Evolutionary conservation across 1,140 invertebrate genomes (phyloP).

Genomic region (Homalodisca vitripennis): DNA sequence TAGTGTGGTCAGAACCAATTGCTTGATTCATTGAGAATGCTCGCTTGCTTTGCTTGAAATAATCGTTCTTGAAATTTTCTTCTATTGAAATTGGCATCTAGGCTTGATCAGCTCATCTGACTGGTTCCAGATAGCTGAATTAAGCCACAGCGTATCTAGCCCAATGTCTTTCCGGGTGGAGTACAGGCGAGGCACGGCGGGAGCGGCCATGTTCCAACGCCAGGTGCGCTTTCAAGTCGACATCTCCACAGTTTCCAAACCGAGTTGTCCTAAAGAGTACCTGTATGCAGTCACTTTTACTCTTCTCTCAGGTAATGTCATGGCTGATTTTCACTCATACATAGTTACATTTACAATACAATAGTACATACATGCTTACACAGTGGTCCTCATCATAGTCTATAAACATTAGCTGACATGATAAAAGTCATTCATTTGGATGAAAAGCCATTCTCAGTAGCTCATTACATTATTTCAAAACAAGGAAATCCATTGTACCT

Average conservation of each 20-base stretch:
- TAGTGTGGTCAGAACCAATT: not conserved
- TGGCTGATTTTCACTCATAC: constrained; percentile 9
- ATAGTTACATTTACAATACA: not conserved
- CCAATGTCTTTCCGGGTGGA: constrained; percentile 98
- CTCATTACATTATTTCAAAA: too few relatives aligned
- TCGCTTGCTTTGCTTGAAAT: constrained; percentile 19
- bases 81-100: not conserved
- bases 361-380: too few relatives aligned
- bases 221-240: constrained; percentile 94
- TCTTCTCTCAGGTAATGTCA: constrained; percentile 77
- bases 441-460: too few relatives aligned
- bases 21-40: constrained; percentile 19
- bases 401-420: too few relatives aligned
- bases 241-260: constrained; percentile 68
- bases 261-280: constrained; percentile 72
- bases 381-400: too few relatives aligned
- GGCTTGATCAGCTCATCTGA: constrained; percentile 7
- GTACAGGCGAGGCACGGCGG: constrained; percentile 90
- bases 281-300: constrained; percentile 95
- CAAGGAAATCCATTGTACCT: too few relatives aligned
- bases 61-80: constrained; percentile 2
- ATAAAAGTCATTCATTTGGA: too few relatives aligned
- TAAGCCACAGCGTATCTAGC: constrained; percentile 97
- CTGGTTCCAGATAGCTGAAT: constrained; percentile 85
- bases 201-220: constrained; percentile 93